phyloP scores from a whole-genome alignment of 1,140 invertebrate genomes.

The Ceratosolen fusciceps region DNA sequence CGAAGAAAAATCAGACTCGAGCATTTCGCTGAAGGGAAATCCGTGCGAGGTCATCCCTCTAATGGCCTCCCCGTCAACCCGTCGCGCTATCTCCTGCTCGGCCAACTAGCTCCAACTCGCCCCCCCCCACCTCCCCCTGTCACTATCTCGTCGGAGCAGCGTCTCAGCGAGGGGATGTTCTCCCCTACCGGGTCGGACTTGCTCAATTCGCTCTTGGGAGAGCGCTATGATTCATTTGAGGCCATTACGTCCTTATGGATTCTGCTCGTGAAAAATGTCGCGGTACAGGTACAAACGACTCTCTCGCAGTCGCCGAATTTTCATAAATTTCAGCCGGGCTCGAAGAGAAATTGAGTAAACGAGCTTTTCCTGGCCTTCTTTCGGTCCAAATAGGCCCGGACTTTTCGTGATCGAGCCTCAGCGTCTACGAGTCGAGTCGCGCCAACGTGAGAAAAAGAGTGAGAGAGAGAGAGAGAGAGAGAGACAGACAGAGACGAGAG shows the following conservation, averaged over 20 bases:
- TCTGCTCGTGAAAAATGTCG: conserved; percentile 62
- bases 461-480: not conserved
- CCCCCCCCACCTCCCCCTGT: not conserved
- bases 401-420: not conserved
- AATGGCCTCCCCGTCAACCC: not conserved
- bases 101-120: conserved; percentile 37
- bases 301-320: not conserved
- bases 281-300: conserved; percentile 55
- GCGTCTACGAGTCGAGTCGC: not conserved
- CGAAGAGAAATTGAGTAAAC: no score
- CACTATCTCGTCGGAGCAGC: conserved; percentile 19
- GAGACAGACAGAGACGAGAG: conserved; percentile 6
- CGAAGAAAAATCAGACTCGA: conserved; percentile 49
- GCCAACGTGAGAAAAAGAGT: not conserved
- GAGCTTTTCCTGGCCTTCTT: no score
- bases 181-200: conserved; percentile 42
- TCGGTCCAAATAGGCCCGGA: conserved; percentile 9
- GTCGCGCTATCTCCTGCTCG: conserved; percentile 13
- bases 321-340: not conserved
- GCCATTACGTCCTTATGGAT: conserved; percentile 64
- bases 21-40: conserved; percentile 42
- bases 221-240: conserved; percentile 62
- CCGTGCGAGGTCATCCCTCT: conserved; percentile 36
- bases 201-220: conserved; percentile 56
- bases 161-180: conserved; percentile 42